A percentile compares a stretch with the other conserved stretches of the same genome.
phyloP scores from a whole-genome alignment of 1,140 invertebrate species.

The Sinella curviseta region DNA sequence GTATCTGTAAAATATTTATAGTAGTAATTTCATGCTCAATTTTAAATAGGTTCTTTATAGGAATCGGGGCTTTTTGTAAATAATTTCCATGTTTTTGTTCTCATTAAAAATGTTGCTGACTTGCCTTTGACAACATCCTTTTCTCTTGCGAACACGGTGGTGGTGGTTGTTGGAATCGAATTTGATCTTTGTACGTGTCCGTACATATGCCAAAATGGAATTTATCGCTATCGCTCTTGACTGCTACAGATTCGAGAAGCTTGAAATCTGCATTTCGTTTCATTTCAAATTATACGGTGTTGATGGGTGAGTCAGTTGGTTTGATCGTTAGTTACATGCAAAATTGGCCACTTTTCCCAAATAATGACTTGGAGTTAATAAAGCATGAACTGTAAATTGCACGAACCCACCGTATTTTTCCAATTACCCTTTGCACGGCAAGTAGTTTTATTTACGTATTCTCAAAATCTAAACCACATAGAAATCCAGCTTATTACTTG shows the following conservation, averaged over 20 bases:
- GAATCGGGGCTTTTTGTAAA: no score
- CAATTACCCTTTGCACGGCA: no score
- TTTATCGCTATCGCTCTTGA: no score
- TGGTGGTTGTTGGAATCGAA: neutral
- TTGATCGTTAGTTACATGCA: neutral
- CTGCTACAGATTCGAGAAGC: slow-evolving; percentile 40
- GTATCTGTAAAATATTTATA: neutral
- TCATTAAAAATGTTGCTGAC: slow-evolving; percentile 3
- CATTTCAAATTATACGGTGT: slow-evolving; percentile 44
- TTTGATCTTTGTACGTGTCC: neutral
- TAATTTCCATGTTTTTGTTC: no score
- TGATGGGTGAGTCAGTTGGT: slow-evolving; percentile 42
- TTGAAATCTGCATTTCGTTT: slow-evolving; percentile 43
- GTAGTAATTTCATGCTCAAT: neutral
- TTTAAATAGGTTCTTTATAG: neutral
- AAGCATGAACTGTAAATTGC: neutral
- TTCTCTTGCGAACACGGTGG: slow-evolving; percentile 25
- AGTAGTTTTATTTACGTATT: no score
- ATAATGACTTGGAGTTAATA: neutral
- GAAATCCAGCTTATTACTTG: no score
- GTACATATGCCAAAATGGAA: neutral
- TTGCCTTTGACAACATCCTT: neutral
- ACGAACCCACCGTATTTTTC: no score
- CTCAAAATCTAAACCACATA: no score
- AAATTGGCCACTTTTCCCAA: neutral